phyloP scores from a whole-genome alignment of 2,797 vertebrate genomes.

The Halcyon smyrnensis region DNA sequence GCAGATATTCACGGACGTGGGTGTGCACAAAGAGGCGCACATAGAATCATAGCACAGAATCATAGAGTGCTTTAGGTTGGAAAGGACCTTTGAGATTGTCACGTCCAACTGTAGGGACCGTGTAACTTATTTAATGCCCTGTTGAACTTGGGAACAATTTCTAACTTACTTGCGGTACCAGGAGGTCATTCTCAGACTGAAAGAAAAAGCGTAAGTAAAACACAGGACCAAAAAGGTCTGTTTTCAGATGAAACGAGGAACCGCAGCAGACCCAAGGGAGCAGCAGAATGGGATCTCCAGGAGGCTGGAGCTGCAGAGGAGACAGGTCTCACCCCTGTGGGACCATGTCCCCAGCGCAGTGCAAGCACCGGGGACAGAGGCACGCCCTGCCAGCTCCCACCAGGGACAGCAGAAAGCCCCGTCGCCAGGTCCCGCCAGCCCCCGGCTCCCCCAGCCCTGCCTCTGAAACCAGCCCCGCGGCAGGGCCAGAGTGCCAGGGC shows the following conservation, averaged over 20 bases:
- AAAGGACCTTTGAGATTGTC: background rate
- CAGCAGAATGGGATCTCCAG: background rate
- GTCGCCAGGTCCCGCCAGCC: too few relatives aligned
- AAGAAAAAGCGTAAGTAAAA: background rate
- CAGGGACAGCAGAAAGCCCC: background rate
- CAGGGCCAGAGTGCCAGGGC: too few relatives aligned
- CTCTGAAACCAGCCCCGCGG: too few relatives aligned
- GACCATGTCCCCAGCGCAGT: background rate
- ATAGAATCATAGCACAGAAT: background rate
- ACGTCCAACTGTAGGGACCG: background rate
- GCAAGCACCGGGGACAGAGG: background rate
- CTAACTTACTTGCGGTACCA: background rate
- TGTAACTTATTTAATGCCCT: rapidly evolving
- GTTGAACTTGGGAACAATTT: background rate
- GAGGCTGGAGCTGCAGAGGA: background rate
- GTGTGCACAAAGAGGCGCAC: too few relatives aligned
- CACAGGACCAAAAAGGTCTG: background rate
- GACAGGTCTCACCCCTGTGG: background rate
- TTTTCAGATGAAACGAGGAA: background rate
- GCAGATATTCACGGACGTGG: rapidly evolving
- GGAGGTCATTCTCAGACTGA: rapidly evolving
- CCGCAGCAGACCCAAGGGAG: background rate
- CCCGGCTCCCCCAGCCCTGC: too few relatives aligned
- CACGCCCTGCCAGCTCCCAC: background rate
- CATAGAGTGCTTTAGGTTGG: background rate